Conservation (phyloP, 2,888 invertebrate species). For the Bellardia bayeri region DNA sequence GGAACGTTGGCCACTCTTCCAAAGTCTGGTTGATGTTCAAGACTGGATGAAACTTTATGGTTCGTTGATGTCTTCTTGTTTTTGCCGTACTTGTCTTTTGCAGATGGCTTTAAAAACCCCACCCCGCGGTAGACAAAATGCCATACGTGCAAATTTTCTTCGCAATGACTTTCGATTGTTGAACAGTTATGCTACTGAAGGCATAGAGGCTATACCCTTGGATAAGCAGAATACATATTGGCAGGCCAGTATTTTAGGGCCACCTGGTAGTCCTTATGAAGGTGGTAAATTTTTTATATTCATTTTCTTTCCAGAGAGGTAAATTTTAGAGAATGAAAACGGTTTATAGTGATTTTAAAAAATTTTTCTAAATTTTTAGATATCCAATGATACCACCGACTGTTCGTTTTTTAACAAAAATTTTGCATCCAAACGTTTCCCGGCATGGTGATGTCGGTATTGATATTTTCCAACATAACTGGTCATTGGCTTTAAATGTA, state of each 20-base stretch:
- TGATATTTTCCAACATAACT: constrained; percentile 97
- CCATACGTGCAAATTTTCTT: constrained; percentile 92
- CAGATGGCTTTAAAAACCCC: constrained; percentile 91
- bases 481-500: constrained; percentile 96
- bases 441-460: constrained; percentile 98
- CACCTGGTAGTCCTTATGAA: constrained; percentile 96
- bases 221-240: constrained; percentile 88
- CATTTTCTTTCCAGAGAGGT: constrained; percentile 93
- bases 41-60: constrained; percentile 93
- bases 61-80: constrained; percentile 90
- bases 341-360: not conserved
- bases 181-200: constrained; percentile 83
- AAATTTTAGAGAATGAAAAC: constrained; percentile 77
- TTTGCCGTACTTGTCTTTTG: constrained; percentile 93
- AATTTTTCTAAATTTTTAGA: constrained; percentile 79
- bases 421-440: constrained; percentile 97
- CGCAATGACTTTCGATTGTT: constrained; percentile 88
- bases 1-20: constrained; percentile 94
- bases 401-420: constrained; percentile 95
- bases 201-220: constrained; percentile 84
- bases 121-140: constrained; percentile 89
- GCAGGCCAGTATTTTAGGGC: constrained; percentile 97
- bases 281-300: constrained; percentile 96
- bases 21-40: constrained; percentile 88
- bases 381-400: constrained; percentile 97